These are phyloP conservation scores for Allophyes oxyacanthae DNA, from an alignment of 2,888 invertebrate genomes.

Conservation along the genomic window DNA sequence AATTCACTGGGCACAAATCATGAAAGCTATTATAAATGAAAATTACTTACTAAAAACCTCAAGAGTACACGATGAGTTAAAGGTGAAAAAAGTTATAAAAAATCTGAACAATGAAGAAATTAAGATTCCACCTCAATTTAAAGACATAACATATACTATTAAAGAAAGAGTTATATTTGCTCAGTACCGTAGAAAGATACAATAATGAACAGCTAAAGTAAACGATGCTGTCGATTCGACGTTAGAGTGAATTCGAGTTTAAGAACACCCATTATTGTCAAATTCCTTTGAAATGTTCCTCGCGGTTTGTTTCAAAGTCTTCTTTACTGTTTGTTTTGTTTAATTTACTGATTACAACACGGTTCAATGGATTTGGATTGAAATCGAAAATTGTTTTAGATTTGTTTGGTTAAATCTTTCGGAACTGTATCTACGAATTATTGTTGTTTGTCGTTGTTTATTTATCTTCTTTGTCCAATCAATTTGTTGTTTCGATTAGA, in stretches of 20 bases:
- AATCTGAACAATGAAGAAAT: background rate
- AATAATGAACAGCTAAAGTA: conserved; percentile 41
- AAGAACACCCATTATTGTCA: conserved; percentile 53
- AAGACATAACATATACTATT: conserved; percentile 12
- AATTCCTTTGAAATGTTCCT: conserved; percentile 50
- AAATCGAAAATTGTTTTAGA: conserved; percentile 58
- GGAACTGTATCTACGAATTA: conserved; percentile 53
- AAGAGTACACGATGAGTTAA: too few relatives aligned
- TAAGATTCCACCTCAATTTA: background rate
- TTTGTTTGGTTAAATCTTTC: conserved; percentile 54
- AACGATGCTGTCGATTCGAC: conserved; percentile 36
- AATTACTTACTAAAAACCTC: too few relatives aligned
- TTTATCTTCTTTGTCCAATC: conserved; percentile 35
- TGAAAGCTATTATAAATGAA: too few relatives aligned
- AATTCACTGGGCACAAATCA: too few relatives aligned
- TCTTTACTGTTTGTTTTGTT: conserved; percentile 53
- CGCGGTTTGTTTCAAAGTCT: conserved; percentile 48
- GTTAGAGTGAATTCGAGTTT: conserved; percentile 36
- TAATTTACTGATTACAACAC: conserved; percentile 59
- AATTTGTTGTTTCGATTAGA: conserved; percentile 21
- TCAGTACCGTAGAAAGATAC: conserved; percentile 28
- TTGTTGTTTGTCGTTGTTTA: conserved; percentile 42
- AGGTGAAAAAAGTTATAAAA: too few relatives aligned
- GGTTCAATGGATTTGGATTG: conserved; percentile 54
- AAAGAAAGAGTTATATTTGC: conserved; percentile 24